Evolutionary conservation across 2,888 invertebrate species (phyloP), one percentile per base, ranked within the genome.

Genomic region (Drosophila limbata): DNA sequence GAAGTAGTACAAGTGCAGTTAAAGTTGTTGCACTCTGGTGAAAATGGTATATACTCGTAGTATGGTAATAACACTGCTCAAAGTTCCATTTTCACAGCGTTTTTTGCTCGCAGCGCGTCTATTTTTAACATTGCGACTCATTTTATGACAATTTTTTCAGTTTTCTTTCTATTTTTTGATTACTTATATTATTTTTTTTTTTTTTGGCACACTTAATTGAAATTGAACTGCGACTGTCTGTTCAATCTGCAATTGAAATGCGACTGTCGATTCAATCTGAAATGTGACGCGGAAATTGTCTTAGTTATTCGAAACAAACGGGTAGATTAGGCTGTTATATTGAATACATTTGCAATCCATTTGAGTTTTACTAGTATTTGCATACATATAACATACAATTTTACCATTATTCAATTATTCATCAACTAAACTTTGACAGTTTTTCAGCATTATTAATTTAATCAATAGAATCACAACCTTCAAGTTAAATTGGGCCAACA

Each of bases 11-110:
- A 57, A 66, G 11, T 52, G 35, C 33, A 55, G 11, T 59, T 55
- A 37, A 19, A 39, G 35, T 42, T 50, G n/a, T 39, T 52, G 15
- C 21, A 44, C 44, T 8, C 44, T 2, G 44, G 2, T 13, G 13
- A 6, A 21, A 44, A 44, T 13, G 13, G 6, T 44, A 5, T 25
- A 25, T 25, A 19, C 2, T 1, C 19, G n/a, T 19, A 19, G 19
- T 1, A 2, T 19, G 21, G 21, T 21, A 21, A 25, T 11, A 13
- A 15, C 37, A 9, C 9, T 19, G 61, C 13, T 6, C 78, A 78
- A 75, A 75, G 75, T 75, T 60, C 79, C 33, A 13, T 17, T 37
- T n/a, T 25, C 52, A 39, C 21, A 21, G 47, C 17, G 13, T 42
- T 40, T 55, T 50, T 37, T n/a, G 45, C 37, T 56, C 37, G 19